Evolutionary conservation across 1,140 invertebrate genomes (phyloP).

Genomic region (Trigoniulus corallinus): DNA sequence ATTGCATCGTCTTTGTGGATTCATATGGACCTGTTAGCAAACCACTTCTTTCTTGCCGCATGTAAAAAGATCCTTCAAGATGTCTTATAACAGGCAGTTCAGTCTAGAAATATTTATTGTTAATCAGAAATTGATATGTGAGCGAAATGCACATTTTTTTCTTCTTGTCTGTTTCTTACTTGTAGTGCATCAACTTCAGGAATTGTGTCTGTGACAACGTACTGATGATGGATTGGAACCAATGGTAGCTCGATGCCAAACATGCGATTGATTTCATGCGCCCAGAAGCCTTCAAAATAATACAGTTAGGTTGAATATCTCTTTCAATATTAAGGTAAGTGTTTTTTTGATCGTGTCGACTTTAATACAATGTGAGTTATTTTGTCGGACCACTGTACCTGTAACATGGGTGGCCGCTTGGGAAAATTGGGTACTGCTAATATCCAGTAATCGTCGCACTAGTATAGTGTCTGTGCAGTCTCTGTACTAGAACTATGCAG

Average conservation of each 20-base stretch:
- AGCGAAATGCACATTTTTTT: neutral
- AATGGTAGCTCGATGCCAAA: conserved; percentile 23
- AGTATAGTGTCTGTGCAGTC: too few relatives aligned
- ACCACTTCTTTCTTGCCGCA: conserved; percentile 25
- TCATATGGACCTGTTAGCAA: conserved; percentile 31
- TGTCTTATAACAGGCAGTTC: conserved; percentile 30
- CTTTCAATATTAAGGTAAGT: too few relatives aligned
- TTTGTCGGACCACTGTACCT: too few relatives aligned
- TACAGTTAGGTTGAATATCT: too few relatives aligned
- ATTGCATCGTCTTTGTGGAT: conserved; percentile 20
- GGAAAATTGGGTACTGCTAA: too few relatives aligned
- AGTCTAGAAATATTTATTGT: conserved; percentile 12
- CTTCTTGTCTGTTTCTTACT: conserved; percentile 1
- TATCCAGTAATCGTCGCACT: too few relatives aligned
- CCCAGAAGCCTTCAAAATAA: conserved; percentile 25
- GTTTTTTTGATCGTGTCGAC: too few relatives aligned
- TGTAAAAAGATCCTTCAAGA: conserved; percentile 29
- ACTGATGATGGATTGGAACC: conserved; percentile 29
- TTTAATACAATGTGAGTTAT: too few relatives aligned
- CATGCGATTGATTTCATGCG: conserved; percentile 24
- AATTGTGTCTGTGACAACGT: conserved; percentile 23
- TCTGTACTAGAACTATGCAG: too few relatives aligned
- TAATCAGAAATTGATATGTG: neutral
- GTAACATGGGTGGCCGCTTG: too few relatives aligned
- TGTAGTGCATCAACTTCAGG: conserved; percentile 22